phyloP scores from a whole-genome alignment of 2,797 vertebrate species.

The Champsocephalus esox region DNA sequence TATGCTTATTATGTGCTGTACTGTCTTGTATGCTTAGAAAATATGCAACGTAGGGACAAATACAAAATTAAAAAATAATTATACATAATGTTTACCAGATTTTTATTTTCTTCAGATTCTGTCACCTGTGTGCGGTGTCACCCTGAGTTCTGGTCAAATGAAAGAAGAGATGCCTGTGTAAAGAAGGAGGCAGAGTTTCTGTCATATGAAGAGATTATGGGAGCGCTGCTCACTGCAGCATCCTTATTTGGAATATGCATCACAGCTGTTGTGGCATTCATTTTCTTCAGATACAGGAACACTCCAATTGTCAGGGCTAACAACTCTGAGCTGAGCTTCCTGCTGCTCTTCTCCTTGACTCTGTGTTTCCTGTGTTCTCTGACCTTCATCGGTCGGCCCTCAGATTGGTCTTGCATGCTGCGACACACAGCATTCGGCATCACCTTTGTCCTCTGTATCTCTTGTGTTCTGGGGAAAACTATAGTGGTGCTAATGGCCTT shows the following conservation, averaged over 20 bases:
- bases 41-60: not conserved
- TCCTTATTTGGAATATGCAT: too few species aligned
- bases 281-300: too few species aligned
- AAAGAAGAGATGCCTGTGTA: conserved; percentile 56
- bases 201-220: conserved; percentile 43
- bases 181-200: conserved; percentile 65
- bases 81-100: too few species aligned
- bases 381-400: too few species aligned
- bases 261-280: too few species aligned
- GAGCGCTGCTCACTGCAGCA: too few species aligned
- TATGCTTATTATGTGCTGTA: not conserved
- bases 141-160: conserved; percentile 59
- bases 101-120: conserved; percentile 52
- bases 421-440: too few species aligned
- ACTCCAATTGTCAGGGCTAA: conserved; percentile 69
- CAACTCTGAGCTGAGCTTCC: conserved; percentile 83
- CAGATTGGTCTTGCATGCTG: too few species aligned
- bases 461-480: conserved; percentile 61
- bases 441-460: conserved; percentile 58
- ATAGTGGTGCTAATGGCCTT: conserved; percentile 35
- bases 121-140: conserved; percentile 32
- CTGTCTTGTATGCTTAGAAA: not conserved
- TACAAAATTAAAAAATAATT: not conserved
- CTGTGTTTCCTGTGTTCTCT: too few species aligned
- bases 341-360: conserved; percentile 78